Percentiles rank a stretch among this genome's conserved stretches.
These are phyloP conservation scores for Opisthograptis luteolata DNA, from an alignment of 2,888 invertebrate species.

Conservation along the genomic window DNA sequence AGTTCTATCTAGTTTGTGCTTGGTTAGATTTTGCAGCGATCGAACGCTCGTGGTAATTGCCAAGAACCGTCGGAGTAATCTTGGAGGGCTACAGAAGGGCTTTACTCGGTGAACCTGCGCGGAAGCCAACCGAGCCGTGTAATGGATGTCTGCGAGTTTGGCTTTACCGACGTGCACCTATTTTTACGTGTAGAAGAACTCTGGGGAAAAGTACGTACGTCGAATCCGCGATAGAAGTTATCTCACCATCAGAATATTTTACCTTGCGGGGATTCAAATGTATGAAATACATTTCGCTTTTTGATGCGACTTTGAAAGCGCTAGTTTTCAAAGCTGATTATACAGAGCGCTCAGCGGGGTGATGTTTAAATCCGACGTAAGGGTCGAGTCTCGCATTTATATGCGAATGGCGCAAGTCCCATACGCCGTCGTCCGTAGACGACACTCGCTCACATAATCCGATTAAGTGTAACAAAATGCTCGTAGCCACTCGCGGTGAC, in stretches of 20 bases:
- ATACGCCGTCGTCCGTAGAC: slow-evolving; percentile 56
- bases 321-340: slow-evolving; percentile 42
- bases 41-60: slow-evolving; percentile 45
- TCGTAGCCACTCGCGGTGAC: slow-evolving; percentile 57
- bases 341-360: slow-evolving; percentile 42
- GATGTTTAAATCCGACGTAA: slow-evolving; percentile 54
- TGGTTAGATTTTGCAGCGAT: slow-evolving; percentile 38
- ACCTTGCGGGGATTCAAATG: slow-evolving; percentile 6
- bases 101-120: slow-evolving; percentile 65
- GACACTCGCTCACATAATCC: slow-evolving; percentile 70
- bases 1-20: slow-evolving; percentile 32
- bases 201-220: slow-evolving; percentile 12
- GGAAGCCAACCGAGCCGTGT: slow-evolving; percentile 73
- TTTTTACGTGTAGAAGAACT: slow-evolving; percentile 50
- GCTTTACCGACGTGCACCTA: slow-evolving; percentile 51
- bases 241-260: slow-evolving; percentile 12
- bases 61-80: slow-evolving; percentile 58
- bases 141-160: slow-evolving; percentile 72
- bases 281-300: slow-evolving; percentile 28
- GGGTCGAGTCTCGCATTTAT: slow-evolving; percentile 44
- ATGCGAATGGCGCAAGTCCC: slow-evolving; percentile 41
- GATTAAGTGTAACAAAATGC: slow-evolving; percentile 81
- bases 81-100: slow-evolving; percentile 56
- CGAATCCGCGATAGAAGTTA: slow-evolving; percentile 4
- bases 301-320: slow-evolving; percentile 25